Evolutionary conservation across 2,797 vertebrate species (phyloP), one percentile per base, ranked within the genome.

Genomic region (Myiotriccus ornatus): DNA sequence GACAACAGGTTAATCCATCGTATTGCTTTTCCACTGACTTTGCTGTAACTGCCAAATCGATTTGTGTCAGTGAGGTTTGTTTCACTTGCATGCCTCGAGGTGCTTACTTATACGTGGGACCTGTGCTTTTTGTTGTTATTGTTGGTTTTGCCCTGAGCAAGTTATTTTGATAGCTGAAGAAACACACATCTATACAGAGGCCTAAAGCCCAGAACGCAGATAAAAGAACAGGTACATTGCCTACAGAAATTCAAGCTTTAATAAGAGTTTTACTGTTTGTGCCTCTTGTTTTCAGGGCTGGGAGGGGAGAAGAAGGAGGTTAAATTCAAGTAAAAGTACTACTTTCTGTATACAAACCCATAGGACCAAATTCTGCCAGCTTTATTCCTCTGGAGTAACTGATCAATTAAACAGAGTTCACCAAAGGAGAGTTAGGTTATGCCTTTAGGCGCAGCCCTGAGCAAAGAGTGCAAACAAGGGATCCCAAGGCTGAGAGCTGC

Each of bases 31-130:
- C 69, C 67, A 73, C 63, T 34, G 73, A 49, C 74, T 94, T 84
- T 4, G 6, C 76, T 93, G 73, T 90, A 92, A 89, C 57, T 67
- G 81, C 47, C 74, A 90, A 93, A 96, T 91, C 87, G 90, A 88
- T 97, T 96, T 88, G 39, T 84, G 82, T 63, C 75, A 81, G 74
- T 46, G 44, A 81, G 62, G 44, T 84, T 73, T 87, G 78, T 90
- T 92, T 80, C 50, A 67, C 62, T 85, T 6, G 2, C n/a, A 27
- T 46, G 52, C 84, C 84, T 89, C 84, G 46, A 56, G 94, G 80
- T 91, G 53, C 55, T 85, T 90, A 65, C 73, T 87, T 89, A 71
- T 68, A 90, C 50, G 35, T 70, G 68, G 47, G 73, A 83, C 37
- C 83, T 78, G 39, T 81, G 78, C 30, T 85, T 91, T 89, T 82